Evolutionary conservation across 2,797 vertebrate species (phyloP).

Genomic region (Chaunax sp.): DNA sequence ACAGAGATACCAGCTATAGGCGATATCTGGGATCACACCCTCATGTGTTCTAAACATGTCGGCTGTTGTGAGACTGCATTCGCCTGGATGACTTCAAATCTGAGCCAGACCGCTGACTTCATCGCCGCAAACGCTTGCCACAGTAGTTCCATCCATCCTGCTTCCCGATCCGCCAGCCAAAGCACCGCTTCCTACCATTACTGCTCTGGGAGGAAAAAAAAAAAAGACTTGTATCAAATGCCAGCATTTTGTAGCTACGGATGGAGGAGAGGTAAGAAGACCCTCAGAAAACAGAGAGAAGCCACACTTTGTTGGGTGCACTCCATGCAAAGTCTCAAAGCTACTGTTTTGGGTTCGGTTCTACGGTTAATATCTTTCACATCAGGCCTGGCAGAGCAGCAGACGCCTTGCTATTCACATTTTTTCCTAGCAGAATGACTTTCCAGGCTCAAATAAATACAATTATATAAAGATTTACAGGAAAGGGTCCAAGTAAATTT

Average conservation of each 20-base stretch:
- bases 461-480: constrained; percentile 43
- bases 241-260: constrained; percentile 46
- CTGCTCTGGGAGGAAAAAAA: constrained; percentile 50
- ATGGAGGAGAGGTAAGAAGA: constrained; percentile 62
- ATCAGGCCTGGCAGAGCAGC: constrained; percentile 33
- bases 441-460: constrained; percentile 55
- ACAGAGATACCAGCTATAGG: constrained; percentile 29
- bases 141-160: constrained; percentile 81
- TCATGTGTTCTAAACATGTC: constrained; percentile 62
- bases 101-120: constrained; percentile 80
- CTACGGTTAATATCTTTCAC: constrained; percentile 59
- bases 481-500: constrained; percentile 14
- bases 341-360: constrained; percentile 75
- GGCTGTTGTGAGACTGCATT: constrained; percentile 62
- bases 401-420: constrained; percentile 48
- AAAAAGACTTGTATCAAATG: constrained; percentile 47
- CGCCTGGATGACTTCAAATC: constrained; percentile 63
- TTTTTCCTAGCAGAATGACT: constrained; percentile 51
- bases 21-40: constrained; percentile 21
- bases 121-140: constrained; percentile 71
- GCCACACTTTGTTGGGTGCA: neutral
- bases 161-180: constrained; percentile 66
- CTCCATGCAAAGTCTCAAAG: constrained; percentile 57
- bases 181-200: constrained; percentile 77
- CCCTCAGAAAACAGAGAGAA: no score